These are phyloP conservation scores for Poecilus cupreus DNA, from an alignment of 2,888 invertebrate genomes.

Conservation along the genomic window DNA sequence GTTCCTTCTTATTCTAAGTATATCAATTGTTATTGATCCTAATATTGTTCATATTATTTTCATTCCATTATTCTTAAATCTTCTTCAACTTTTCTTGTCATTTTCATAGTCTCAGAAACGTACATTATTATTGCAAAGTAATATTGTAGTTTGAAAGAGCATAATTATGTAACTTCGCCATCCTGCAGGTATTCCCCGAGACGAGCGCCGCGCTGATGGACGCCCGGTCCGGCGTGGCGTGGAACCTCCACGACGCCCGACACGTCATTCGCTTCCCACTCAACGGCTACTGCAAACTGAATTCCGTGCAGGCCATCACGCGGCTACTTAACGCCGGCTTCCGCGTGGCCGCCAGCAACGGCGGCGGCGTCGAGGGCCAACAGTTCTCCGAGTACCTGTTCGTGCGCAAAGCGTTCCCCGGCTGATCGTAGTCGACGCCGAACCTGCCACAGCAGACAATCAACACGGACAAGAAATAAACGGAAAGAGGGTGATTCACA, in stretches of 20 bases:
- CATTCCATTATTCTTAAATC: too few relatives aligned
- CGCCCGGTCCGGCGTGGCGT: conserved; percentile 85
- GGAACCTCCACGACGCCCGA: conserved; percentile 86
- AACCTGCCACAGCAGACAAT: conserved; percentile 14
- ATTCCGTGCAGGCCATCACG: conserved; percentile 91
- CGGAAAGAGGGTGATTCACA: background rate
- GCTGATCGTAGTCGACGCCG: conserved; percentile 65
- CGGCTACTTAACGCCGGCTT: conserved; percentile 87
- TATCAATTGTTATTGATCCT: too few relatives aligned
- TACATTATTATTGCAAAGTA: too few relatives aligned
- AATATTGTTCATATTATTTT: too few relatives aligned
- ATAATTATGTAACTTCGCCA: background rate
- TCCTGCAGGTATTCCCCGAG: conserved; percentile 78
- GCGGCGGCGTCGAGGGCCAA: conserved; percentile 91
- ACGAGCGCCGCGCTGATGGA: conserved; percentile 88
- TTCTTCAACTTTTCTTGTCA: too few relatives aligned
- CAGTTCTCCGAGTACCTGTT: conserved; percentile 93
- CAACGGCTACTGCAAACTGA: conserved; percentile 92
- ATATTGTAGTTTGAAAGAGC: too few relatives aligned
- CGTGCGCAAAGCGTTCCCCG: conserved; percentile 75
- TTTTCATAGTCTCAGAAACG: too few relatives aligned
- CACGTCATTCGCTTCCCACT: conserved; percentile 90
- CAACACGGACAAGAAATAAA: background rate
- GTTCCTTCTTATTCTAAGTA: too few relatives aligned
- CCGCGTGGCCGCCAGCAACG: conserved; percentile 87